Evolutionary conservation across 2,797 vertebrate genomes (phyloP).

Genomic region (Champsocephalus esox): DNA sequence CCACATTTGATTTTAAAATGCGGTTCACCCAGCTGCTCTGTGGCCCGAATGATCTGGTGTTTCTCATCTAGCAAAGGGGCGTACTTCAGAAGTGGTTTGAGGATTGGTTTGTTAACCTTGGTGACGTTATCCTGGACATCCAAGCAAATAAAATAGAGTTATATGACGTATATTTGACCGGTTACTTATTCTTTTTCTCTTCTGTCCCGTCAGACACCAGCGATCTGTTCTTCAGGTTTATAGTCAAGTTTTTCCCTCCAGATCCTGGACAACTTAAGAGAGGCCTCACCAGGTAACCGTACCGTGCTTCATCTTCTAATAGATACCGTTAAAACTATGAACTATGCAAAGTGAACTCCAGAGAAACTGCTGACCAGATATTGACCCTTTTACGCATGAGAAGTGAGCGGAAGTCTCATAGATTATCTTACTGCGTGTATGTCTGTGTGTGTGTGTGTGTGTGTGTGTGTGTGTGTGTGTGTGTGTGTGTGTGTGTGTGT

Average conservation of each 20-base stretch:
- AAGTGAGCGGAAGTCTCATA: no score
- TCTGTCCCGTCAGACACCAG: slow-evolving; percentile 86
- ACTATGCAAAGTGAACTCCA: no score
- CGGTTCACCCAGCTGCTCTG: slow-evolving; percentile 20
- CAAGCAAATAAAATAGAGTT: no score
- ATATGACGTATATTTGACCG: no score
- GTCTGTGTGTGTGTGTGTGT: no score
- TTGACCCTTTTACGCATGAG: no score
- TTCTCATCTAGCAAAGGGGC: accelerated
- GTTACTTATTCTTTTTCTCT: not conserved
- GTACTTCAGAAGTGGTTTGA: not conserved
- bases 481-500: no score
- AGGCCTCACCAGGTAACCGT: slow-evolving; percentile 90
- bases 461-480: accelerated
- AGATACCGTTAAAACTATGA: no score
- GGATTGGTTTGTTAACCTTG: not conserved
- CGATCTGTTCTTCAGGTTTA: slow-evolving; percentile 95
- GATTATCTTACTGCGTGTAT: no score
- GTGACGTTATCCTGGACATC: not conserved
- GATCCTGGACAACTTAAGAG: slow-evolving; percentile 93
- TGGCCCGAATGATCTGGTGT: not conserved
- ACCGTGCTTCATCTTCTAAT: not conserved
- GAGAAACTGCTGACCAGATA: no score
- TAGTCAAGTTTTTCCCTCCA: slow-evolving; percentile 98
- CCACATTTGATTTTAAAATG: not conserved